Percentiles rank a stretch among this genome's conserved stretches.
These are phyloP conservation scores for Deilephila porcellus DNA, from an alignment of 2,888 invertebrate species.

Conservation along the genomic window DNA sequence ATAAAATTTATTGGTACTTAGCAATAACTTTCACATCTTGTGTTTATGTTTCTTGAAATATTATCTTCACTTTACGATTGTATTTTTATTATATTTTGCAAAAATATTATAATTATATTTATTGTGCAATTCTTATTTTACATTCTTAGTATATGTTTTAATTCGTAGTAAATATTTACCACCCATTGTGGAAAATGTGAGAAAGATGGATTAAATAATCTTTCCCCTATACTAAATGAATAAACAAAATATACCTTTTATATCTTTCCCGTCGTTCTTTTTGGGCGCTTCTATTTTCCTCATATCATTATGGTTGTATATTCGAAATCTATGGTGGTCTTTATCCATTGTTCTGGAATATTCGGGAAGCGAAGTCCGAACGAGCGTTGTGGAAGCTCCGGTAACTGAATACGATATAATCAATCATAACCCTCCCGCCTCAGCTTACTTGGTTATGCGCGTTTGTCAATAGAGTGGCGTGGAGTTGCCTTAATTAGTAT, in stretches of 20 bases:
- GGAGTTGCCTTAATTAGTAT: constrained; percentile 52
- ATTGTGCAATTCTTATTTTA: no score
- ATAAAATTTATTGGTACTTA: constrained; percentile 27
- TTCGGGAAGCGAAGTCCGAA: constrained; percentile 37
- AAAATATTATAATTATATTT: no score
- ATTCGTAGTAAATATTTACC: no score
- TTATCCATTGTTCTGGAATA: constrained; percentile 48
- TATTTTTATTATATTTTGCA: no score
- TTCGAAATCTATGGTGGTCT: constrained; percentile 53
- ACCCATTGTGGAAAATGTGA: no score
- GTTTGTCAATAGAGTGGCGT: constrained; percentile 62
- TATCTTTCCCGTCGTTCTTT: constrained; percentile 49
- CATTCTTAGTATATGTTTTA: no score
- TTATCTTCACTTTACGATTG: no score
- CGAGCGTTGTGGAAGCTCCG: constrained; percentile 60
- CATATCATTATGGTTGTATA: constrained; percentile 59
- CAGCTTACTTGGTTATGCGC: constrained; percentile 72
- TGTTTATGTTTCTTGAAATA: not conserved
- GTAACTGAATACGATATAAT: constrained; percentile 75
- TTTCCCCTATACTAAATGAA: no score
- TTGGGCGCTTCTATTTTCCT: constrained; percentile 57
- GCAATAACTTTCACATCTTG: constrained; percentile 19
- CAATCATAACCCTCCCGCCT: constrained; percentile 76
- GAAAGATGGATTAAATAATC: no score
- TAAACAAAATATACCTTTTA: constrained; percentile 45